Evolutionary conservation across 2,888 invertebrate species (phyloP).

Genomic region (Stenodera caucasica): DNA sequence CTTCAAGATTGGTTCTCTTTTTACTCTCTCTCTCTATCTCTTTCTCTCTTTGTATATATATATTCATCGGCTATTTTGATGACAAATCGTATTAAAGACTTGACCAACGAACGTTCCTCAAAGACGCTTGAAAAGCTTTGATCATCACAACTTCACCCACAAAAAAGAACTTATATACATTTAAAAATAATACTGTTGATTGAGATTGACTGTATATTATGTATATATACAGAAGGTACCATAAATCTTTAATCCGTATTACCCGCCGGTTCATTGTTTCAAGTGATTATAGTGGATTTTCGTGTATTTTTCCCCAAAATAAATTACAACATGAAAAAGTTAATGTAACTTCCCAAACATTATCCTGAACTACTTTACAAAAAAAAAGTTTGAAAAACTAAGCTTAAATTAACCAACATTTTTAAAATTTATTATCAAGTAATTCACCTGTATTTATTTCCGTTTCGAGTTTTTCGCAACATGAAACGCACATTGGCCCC

Average conservation of each 20-base stretch:
- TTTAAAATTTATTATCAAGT: too few species aligned
- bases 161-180: neutral
- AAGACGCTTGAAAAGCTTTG: neutral
- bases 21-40: too few species aligned
- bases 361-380: constrained; percentile 47
- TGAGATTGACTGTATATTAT: too few species aligned
- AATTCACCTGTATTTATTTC: constrained; percentile 32
- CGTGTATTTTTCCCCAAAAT: constrained; percentile 47
- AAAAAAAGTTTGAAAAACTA: constrained; percentile 33
- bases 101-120: neutral
- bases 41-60: neutral
- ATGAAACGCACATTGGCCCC: constrained; percentile 36
- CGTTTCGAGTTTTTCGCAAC: constrained; percentile 36
- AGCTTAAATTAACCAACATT: too few species aligned
- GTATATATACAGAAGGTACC: constrained; percentile 21
- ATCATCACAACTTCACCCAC: neutral
- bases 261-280: constrained; percentile 33
- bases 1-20: constrained; percentile 37
- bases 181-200: constrained; percentile 8
- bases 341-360: constrained; percentile 44
- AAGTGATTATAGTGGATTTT: constrained; percentile 46
- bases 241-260: constrained; percentile 40
- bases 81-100: neutral
- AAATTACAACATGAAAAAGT: constrained; percentile 47
- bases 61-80: neutral